A percentile compares a stretch with the other conserved stretches of the same genome.
These are phyloP conservation scores for Pygmarrhopalites habei DNA, from an alignment of 1,140 invertebrate species.

Conservation along the genomic window DNA sequence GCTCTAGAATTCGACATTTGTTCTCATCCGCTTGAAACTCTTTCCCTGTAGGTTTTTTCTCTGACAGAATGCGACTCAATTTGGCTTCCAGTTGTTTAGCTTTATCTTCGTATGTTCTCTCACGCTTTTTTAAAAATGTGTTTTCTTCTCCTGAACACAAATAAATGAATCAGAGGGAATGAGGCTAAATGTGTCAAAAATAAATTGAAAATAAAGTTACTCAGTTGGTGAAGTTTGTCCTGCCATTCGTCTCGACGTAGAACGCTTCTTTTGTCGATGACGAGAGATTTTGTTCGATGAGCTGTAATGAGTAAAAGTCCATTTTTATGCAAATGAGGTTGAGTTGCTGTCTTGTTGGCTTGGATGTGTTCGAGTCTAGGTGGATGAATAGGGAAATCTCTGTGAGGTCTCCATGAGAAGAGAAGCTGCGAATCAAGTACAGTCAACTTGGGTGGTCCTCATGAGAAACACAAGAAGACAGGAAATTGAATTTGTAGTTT, in stretches of 20 bases:
- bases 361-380: no score
- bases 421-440: no score
- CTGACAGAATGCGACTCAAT: constrained; percentile 3
- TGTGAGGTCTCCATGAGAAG: no score
- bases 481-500: background rate
- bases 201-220: no score
- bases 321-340: no score
- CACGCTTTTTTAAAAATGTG: constrained; percentile 1
- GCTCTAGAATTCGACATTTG: constrained; percentile 1
- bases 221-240: background rate
- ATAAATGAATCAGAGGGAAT: no score
- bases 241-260: constrained; percentile 1
- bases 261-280: constrained; percentile 1
- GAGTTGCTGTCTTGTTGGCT: no score
- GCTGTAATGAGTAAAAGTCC: background rate
- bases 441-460: no score
- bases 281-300: constrained; percentile 3
- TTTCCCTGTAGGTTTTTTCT: background rate
- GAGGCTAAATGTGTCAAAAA: no score
- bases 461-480: no score
- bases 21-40: no score
- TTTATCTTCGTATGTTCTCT: background rate
- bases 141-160: no score
- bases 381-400: background rate
- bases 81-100: constrained; percentile 9